Evolutionary conservation across 2,888 invertebrate genomes (phyloP).

Genomic region (Xylota segnis): DNA sequence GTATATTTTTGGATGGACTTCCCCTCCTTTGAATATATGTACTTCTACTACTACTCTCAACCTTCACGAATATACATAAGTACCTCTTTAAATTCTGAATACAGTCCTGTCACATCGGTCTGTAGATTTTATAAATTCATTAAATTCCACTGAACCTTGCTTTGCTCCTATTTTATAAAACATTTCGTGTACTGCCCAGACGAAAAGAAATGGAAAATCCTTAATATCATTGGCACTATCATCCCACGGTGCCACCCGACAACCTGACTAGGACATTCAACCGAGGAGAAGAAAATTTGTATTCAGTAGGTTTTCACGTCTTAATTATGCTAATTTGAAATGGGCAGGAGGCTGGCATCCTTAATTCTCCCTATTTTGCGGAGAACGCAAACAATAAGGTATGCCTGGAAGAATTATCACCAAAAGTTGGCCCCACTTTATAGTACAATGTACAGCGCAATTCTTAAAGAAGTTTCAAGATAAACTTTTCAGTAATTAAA

Average conservation of each 20-base stretch:
- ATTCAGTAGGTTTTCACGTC: not conserved
- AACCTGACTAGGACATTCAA: not conserved
- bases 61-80: too few species aligned
- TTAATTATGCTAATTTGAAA: constrained; percentile 1
- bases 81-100: too few species aligned
- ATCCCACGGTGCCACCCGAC: not conserved
- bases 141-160: too few species aligned
- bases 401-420: not conserved
- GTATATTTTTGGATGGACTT: too few species aligned
- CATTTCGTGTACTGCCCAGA: too few species aligned
- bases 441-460: not conserved
- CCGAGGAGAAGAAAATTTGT: not conserved
- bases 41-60: too few species aligned
- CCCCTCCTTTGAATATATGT: too few species aligned
- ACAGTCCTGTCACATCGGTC: too few species aligned
- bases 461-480: too few species aligned
- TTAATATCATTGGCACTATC: not conserved
- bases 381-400: not conserved
- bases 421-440: not conserved
- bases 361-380: not conserved
- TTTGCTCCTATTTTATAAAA: too few species aligned
- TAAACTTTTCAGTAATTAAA: too few species aligned
- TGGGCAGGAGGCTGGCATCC: not conserved
- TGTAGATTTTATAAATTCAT: too few species aligned
- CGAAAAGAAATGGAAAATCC: not conserved